These are phyloP conservation scores for Plectrocnemia conspersa DNA, from an alignment of 1,140 invertebrate species.

Conservation along the genomic window DNA sequence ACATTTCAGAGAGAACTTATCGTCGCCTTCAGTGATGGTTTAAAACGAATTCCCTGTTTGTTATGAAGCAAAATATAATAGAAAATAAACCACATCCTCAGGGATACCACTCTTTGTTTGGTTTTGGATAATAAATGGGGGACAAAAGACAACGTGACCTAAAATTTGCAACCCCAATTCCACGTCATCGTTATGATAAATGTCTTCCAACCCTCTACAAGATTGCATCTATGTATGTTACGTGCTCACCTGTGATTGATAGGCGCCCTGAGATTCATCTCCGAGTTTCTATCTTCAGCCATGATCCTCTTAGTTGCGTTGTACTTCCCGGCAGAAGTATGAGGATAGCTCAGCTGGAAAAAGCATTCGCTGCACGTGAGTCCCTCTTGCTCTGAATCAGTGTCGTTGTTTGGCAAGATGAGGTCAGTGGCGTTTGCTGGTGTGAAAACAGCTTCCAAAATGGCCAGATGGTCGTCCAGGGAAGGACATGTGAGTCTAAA, in stretches of 20 bases:
- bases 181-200: too few relatives aligned
- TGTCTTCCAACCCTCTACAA: too few relatives aligned
- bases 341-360: constrained; percentile 39
- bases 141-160: too few relatives aligned
- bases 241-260: constrained; percentile 47
- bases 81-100: too few relatives aligned
- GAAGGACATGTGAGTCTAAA: constrained; percentile 51
- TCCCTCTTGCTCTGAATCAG: constrained; percentile 32
- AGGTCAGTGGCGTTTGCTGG: constrained; percentile 39
- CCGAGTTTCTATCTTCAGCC: constrained; percentile 35
- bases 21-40: too few relatives aligned
- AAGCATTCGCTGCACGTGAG: constrained; percentile 46
- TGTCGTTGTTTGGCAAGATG: constrained; percentile 33
- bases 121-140: too few relatives aligned
- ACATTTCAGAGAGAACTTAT: too few relatives aligned
- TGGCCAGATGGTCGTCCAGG: constrained; percentile 49
- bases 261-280: constrained; percentile 45
- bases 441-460: constrained; percentile 51
- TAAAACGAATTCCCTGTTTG: too few relatives aligned
- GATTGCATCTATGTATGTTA: background rate
- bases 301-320: constrained; percentile 13
- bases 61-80: too few relatives aligned
- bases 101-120: too few relatives aligned
- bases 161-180: too few relatives aligned
- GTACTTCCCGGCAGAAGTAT: constrained; percentile 31